These are phyloP conservation scores for Ictalurus furcatus DNA, from an alignment of 2,113 vertebrate genomes.

Conservation along the genomic window DNA sequence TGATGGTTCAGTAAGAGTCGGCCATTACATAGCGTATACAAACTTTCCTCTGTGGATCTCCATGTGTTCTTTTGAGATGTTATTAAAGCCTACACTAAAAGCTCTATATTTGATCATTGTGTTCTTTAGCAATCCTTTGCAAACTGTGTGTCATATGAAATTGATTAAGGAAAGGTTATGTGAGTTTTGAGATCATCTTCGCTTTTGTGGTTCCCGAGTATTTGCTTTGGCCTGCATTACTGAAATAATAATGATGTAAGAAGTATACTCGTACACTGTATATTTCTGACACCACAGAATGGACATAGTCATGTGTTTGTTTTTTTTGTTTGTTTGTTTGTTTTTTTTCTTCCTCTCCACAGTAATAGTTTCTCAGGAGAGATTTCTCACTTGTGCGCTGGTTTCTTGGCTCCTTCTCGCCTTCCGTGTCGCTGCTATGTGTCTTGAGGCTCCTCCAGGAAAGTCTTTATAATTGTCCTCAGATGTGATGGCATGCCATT, in stretches of 20 bases:
- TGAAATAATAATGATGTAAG: conserved; percentile 17
- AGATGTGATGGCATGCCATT: conserved; percentile 58
- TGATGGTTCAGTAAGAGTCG: neutral
- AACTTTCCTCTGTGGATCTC: neutral
- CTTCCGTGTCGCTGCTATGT: conserved; percentile 32
- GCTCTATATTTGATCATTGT: neutral
- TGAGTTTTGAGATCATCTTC: conserved; percentile 26
- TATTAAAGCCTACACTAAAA: neutral
- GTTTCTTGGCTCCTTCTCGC: conserved; percentile 43
- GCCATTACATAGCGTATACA: neutral
- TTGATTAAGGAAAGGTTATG: conserved; percentile 22
- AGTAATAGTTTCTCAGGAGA: conserved; percentile 7
- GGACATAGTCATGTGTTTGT: neutral
- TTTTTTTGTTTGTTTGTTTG: too few species aligned
- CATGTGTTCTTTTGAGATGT: neutral
- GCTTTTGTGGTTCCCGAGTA: neutral
- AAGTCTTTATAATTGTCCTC: conserved; percentile 52
- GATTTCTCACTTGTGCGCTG: conserved; percentile 37
- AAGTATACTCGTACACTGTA: neutral
- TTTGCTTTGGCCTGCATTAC: conserved; percentile 6
- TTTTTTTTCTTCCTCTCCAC: neutral
- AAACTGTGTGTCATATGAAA: conserved; percentile 21
- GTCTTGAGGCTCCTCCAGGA: conserved; percentile 48
- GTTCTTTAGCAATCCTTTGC: neutral
- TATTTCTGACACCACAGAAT: neutral